Base-by-base conservation (phyloP, 1,140 invertebrate species). In the Episyrphus balteatus region DNA sequence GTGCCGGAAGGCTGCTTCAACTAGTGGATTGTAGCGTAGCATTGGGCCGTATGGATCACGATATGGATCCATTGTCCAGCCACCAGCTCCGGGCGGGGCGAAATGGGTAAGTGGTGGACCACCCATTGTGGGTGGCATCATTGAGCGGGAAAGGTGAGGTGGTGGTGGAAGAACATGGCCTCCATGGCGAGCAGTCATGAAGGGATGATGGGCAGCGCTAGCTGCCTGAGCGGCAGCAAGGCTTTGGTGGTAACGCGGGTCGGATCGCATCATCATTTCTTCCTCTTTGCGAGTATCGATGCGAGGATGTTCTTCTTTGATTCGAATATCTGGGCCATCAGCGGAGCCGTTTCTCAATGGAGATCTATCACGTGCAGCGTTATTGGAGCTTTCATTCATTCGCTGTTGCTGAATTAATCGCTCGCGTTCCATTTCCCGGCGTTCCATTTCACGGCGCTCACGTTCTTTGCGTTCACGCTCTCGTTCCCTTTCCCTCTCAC, bases 31-130 rank as follows among this genome's bases (percentile, higher is more conserved):
- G 58, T 83, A 85, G 6, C 80, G 75, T 55, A 82, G 66, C 13
- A 84, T 71, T 15, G 80, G 78, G 55, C 81, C 80, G 58, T 83
- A 86, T 3, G 80, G 74, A 62, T 83, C 80, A 51, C 80, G 75
- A 38, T 69, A 76, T 1, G 80, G 78, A 55, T 78, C 75, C 8
- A 73, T 62, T 5, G 79, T 70, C 65, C 76, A 79, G 15, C 75
- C 72, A 2, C 77, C 72, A 36, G 80, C 73, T 0, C 61, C 61
- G 3, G 73, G 67, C 7, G 75, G 69, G 13, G 73, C 69, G 44
- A 77, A 80, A 52, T 79, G 78, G 48, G 78, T 71, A 44, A 77
- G 69, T 26, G 71, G 71, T 52, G 75, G 70, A 44, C 61, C 71
- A 57, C 68, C 71, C 26, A 74, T 44, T 6, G 59, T 52, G 13